phyloP scores from a whole-genome alignment of 2,888 invertebrate genomes.

The Phalera bucephala region DNA sequence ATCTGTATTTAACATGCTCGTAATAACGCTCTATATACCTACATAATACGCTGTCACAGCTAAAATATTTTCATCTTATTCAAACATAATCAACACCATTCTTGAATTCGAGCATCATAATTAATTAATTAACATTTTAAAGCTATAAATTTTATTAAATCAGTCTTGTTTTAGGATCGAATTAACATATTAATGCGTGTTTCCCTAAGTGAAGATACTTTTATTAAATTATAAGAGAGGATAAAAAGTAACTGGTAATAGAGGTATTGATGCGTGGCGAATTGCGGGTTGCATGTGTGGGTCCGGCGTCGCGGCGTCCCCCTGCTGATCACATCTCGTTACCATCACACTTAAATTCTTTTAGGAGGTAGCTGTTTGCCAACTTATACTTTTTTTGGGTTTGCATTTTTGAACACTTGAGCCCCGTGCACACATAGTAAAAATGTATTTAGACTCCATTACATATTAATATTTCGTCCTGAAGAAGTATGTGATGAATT shows the following conservation, averaged over 20 bases:
- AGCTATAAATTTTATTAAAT: conserved; percentile 22
- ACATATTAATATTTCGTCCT: no score
- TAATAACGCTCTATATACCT: no score
- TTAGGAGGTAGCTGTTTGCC: conserved; percentile 6
- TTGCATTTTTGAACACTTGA: neutral
- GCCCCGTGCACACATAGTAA: neutral
- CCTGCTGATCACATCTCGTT: conserved; percentile 9
- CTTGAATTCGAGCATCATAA: no score
- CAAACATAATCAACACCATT: neutral
- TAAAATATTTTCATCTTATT: conserved; percentile 1
- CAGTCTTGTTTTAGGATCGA: conserved; percentile 12
- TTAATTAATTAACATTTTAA: conserved; percentile 13
- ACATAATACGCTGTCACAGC: neutral
- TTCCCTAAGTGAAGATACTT: conserved; percentile 19
- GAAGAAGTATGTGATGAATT: no score
- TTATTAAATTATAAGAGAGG: conserved; percentile 21
- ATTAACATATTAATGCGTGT: conserved; percentile 20
- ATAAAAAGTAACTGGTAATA: conserved; percentile 20
- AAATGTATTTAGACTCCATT: no score
- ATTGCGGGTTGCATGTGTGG: conserved; percentile 13
- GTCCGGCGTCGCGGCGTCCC: conserved; percentile 2
- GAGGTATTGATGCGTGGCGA: conserved; percentile 23
- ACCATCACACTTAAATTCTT: conserved; percentile 8
- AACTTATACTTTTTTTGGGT: conserved; percentile 5
- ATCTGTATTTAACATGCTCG: no score